Evolutionary conservation across 2,888 invertebrate species (phyloP), one percentile per base, ranked within the genome.

Genomic region (Spisula solida): DNA sequence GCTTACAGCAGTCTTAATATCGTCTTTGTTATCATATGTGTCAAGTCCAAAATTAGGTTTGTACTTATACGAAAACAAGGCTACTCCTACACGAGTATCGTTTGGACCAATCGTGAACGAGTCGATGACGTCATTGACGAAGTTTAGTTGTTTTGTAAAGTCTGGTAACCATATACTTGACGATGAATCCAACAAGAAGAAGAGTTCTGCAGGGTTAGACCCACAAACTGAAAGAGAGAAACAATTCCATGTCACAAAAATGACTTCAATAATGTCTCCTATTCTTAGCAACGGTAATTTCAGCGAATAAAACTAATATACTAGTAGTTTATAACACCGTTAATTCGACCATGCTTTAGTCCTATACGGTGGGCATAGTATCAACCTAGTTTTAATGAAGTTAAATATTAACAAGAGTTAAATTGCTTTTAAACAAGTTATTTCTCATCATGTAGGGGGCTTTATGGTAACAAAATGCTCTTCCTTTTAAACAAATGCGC

Each of bases 101-200:
- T 89, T 87, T 2, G 89, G 89, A 1, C 92, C 92, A 31, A 95
- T 87, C 0, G 93, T 91, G 81, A 95, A 94, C 25, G 79, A 89
- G 70, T 89, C 87, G 25, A 94, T 88, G 81, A 95, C 88, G 41
- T 93, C 90, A 41, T 88, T 87, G 10, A 95, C 93, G 85, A 95
- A 95, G 12, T 82, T 51, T 20, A 94, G 82, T 88, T 94, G 94
- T 41, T 93, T 93, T 48, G 82, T 86, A 92, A 94, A 95, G 88
- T 95, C 92, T 5, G 92, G 88, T 0, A 86, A 81, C 93, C 94
- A 94, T 60, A 95, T 94, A 75, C 94, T 94, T 31, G 92, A 92
- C 20, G 94, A 94, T 8, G 93, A 93, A 75, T 92, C 92, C 82
- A 93, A 84, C 8, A 91, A 86, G 85, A 91, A 93, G 88, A 94